Evolutionary conservation across 1,140 invertebrate species (phyloP).

Genomic region (Rhagoletis pomonella): DNA sequence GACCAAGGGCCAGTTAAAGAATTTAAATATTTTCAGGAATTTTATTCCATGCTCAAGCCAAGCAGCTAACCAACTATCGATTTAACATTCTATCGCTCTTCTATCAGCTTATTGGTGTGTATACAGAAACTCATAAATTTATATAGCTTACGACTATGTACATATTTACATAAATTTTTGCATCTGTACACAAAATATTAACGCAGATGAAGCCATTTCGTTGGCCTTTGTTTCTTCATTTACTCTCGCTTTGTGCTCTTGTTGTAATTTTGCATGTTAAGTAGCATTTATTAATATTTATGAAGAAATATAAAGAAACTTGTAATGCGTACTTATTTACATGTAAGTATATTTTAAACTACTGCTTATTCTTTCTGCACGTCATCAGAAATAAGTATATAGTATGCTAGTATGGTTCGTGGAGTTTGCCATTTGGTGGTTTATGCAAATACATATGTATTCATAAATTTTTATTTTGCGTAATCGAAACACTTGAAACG

Average conservation of each 20-base stretch:
- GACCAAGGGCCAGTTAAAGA: conserved; percentile 29
- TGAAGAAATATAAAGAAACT: conserved; percentile 12
- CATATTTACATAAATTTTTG: not conserved
- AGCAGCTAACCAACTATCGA: conserved; percentile 22
- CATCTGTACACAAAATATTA: not conserved
- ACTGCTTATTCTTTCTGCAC: not conserved
- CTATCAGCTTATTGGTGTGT: not conserved
- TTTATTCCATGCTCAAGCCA: not conserved
- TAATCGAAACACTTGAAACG: conserved; percentile 17
- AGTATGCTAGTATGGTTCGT: not conserved
- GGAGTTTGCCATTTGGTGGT: conserved; percentile 30
- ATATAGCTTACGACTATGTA: not conserved
- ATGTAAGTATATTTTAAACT: not conserved
- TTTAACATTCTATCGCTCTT: conserved; percentile 40
- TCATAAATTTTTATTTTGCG: conserved; percentile 39
- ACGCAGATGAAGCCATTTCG: conserved; percentile 9
- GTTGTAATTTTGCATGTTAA: conserved; percentile 41
- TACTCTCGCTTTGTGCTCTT: not conserved
- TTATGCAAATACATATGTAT: conserved; percentile 19
- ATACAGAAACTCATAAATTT: not conserved
- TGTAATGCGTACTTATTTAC: not conserved
- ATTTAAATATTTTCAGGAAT: conserved; percentile 37
- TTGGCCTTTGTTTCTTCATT: conserved; percentile 34
- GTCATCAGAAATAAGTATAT: conserved; percentile 13
- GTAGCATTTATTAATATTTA: conserved; percentile 35